phyloP scores from a whole-genome alignment of 2,888 invertebrate species.

The Lampropteryx suffumata region DNA sequence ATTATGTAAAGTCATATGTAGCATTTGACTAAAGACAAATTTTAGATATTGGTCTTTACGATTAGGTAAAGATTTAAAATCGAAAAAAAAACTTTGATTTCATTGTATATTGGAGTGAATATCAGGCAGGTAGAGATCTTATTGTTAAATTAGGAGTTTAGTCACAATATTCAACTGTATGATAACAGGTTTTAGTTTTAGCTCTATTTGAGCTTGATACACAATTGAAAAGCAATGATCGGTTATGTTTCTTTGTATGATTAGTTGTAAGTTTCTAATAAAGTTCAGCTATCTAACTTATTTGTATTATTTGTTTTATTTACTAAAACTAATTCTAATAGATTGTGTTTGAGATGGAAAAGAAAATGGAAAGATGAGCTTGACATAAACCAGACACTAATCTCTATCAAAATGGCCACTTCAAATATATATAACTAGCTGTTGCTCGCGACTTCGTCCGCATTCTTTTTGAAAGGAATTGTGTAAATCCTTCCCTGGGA shows the following conservation, averaged over 20 bases:
- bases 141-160: not conserved
- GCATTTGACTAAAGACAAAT: slow-evolving; percentile 12
- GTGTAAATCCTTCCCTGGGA: too few relatives aligned
- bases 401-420: too few relatives aligned
- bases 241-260: slow-evolving; percentile 28
- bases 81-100: slow-evolving; percentile 9
- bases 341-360: too few relatives aligned
- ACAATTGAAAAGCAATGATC: slow-evolving; percentile 15
- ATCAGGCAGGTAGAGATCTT: not conserved
- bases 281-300: slow-evolving; percentile 31
- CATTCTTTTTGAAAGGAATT: too few relatives aligned
- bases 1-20: slow-evolving; percentile 2
- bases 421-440: too few relatives aligned
- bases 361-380: too few relatives aligned
- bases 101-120: not conserved
- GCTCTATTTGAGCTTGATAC: slow-evolving; percentile 3
- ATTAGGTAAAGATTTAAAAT: slow-evolving; percentile 27
- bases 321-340: too few relatives aligned
- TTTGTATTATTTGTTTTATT: not conserved
- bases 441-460: too few relatives aligned
- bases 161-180: slow-evolving; percentile 5
- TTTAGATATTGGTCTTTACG: slow-evolving; percentile 3
- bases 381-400: too few relatives aligned
- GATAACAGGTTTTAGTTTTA: slow-evolving; percentile 9
- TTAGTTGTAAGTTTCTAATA: slow-evolving; percentile 33